Evolutionary conservation across 2,888 invertebrate species (phyloP).

Genomic region (Argyresthia goedartella): DNA sequence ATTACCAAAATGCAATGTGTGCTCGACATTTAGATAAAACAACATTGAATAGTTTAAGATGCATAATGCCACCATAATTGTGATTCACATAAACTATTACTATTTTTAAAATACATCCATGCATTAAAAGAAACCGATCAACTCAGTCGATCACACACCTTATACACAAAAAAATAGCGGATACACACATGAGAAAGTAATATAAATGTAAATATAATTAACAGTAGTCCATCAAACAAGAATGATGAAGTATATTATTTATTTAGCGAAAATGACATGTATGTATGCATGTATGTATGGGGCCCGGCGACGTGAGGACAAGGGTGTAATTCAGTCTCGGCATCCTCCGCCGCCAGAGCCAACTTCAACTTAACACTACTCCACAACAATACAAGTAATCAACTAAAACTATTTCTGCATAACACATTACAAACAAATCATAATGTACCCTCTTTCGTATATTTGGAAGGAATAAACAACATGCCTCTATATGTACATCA

Average conservation of each 20-base stretch:
- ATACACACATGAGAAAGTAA: conserved; percentile 58
- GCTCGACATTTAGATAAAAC: conserved; percentile 23
- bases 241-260: conserved; percentile 52
- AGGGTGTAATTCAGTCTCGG: conserved; percentile 66
- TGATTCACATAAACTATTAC: conserved; percentile 3
- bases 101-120: conserved; percentile 25
- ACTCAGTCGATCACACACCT: conserved; percentile 48
- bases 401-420: conserved; percentile 67
- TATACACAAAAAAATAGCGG: conserved; percentile 54
- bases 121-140: conserved; percentile 37
- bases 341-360: conserved; percentile 46
- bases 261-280: conserved; percentile 53
- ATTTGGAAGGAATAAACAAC: conserved; percentile 60
- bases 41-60: conserved; percentile 3
- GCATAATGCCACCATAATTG: neutral
- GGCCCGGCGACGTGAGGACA: conserved; percentile 44
- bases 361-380: conserved; percentile 54
- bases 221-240: conserved; percentile 59
- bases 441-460: conserved; percentile 49
- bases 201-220: conserved; percentile 40
- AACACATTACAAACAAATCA: conserved; percentile 46
- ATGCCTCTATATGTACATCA: conserved; percentile 50
- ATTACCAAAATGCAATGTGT: conserved; percentile 28
- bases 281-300: conserved; percentile 31
- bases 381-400: conserved; percentile 64